phyloP scores from a whole-genome alignment of 2,888 invertebrate species.

The Eristalinus aeneus region DNA sequence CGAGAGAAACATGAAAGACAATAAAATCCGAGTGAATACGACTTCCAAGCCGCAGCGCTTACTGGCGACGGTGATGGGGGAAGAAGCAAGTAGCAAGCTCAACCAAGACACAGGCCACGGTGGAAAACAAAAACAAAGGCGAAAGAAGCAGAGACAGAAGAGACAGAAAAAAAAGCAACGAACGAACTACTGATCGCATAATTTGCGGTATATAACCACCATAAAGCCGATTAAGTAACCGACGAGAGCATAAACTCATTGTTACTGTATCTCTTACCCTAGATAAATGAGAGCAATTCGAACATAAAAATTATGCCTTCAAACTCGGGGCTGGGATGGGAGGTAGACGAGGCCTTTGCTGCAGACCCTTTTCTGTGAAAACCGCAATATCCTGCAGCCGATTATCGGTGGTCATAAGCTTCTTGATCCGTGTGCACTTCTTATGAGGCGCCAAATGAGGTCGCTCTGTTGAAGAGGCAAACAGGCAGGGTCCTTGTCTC shows the following conservation, averaged over 20 bases:
- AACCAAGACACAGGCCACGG: conserved; percentile 21
- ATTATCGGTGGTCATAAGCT: no score
- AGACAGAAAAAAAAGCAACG: conserved; percentile 22
- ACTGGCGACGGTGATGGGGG: neutral
- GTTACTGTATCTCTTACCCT: conserved; percentile 52
- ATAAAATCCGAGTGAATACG: conserved; percentile 13
- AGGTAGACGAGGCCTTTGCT: no score
- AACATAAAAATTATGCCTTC: conserved; percentile 61
- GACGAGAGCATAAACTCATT: conserved; percentile 62
- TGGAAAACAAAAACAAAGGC: conserved; percentile 11
- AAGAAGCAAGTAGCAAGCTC: conserved; percentile 7
- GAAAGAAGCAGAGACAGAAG: conserved; percentile 3
- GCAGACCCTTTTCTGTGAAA: no score
- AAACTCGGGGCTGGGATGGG: conserved; percentile 19
- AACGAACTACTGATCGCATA: conserved; percentile 62
- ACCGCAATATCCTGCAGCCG: no score
- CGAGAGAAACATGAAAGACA: neutral
- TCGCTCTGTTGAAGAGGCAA: no score
- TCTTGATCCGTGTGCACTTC: no score
- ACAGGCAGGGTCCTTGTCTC: no score
- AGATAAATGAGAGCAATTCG: conserved; percentile 61
- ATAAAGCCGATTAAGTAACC: conserved; percentile 68
- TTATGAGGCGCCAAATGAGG: no score
- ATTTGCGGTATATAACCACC: conserved; percentile 68
- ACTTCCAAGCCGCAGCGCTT: neutral